phyloP scores from a whole-genome alignment of 2,888 invertebrate species.

The Phaonia tiefii region DNA sequence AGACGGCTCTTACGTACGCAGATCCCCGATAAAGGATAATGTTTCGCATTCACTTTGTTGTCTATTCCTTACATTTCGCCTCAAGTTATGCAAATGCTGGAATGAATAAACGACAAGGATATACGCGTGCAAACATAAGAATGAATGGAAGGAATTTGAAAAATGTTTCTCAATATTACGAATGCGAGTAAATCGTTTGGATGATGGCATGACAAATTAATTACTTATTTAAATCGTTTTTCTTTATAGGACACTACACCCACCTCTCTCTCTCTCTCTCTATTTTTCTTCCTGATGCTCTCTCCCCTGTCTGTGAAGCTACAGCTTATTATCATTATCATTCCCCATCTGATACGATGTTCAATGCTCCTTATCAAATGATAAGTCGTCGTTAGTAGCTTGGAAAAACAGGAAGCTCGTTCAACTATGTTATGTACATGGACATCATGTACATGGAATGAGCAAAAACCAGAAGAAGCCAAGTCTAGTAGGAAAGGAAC shows the following conservation, averaged over 20 bases:
- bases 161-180: slow-evolving; percentile 37
- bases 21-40: background rate
- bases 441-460: background rate
- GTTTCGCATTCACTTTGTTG: background rate
- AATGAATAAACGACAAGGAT: background rate
- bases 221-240: slow-evolving; percentile 57
- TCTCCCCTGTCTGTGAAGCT: background rate
- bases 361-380: slow-evolving; percentile 28
- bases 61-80: too few relatives aligned
- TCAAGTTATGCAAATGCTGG: slow-evolving; percentile 47
- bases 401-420: background rate
- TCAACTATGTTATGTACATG: too few relatives aligned
- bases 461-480: slow-evolving; percentile 13
- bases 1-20: background rate
- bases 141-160: slow-evolving; percentile 33
- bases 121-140: too few relatives aligned
- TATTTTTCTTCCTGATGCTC: too few relatives aligned
- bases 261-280: background rate
- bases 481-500: too few relatives aligned
- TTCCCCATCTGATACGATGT: background rate
- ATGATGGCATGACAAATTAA: slow-evolving; percentile 60
- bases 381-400: slow-evolving; percentile 21
- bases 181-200: slow-evolving; percentile 43
- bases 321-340: background rate
- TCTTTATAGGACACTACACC: background rate